Conservation (phyloP, 1,140 invertebrate species). For the Grapholita molesta region DNA sequence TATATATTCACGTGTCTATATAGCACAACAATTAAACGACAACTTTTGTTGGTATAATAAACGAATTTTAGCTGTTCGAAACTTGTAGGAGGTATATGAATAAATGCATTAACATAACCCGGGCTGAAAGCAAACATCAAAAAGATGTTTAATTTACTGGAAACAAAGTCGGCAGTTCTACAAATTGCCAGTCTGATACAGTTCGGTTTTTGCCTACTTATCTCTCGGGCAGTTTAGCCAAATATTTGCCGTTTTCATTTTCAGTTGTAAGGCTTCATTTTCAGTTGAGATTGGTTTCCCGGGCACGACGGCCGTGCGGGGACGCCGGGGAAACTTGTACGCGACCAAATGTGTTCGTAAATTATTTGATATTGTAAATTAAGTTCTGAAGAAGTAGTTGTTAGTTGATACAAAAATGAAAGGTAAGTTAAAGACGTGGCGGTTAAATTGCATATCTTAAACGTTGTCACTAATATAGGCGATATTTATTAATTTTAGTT, state of each 20-base stretch:
- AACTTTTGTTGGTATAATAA: too few species aligned
- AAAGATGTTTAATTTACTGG: neutral
- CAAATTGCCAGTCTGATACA: neutral
- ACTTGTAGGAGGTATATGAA: too few species aligned
- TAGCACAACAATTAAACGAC: too few species aligned
- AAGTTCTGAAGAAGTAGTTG: neutral
- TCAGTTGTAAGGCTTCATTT: constrained; percentile 11
- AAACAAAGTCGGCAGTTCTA: neutral
- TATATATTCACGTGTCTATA: too few species aligned
- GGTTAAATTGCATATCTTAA: too few species aligned
- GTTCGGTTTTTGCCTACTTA: neutral
- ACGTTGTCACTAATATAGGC: too few species aligned
- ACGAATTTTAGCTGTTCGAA: too few species aligned
- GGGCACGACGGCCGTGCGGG: neutral
- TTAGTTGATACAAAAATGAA: too few species aligned
- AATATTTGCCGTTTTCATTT: constrained; percentile 7
- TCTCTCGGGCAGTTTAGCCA: neutral
- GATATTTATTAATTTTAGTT: too few species aligned
- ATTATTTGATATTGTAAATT: neutral
- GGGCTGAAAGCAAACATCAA: neutral
- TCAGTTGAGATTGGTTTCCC: constrained; percentile 2
- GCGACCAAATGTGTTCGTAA: neutral
- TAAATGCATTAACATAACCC: neutral
- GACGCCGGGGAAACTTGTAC: constrained; percentile 2
- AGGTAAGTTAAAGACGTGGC: too few species aligned